Conservation (phyloP, 2,113 vertebrate species). For the Hippopotamus amphibius region DNA sequence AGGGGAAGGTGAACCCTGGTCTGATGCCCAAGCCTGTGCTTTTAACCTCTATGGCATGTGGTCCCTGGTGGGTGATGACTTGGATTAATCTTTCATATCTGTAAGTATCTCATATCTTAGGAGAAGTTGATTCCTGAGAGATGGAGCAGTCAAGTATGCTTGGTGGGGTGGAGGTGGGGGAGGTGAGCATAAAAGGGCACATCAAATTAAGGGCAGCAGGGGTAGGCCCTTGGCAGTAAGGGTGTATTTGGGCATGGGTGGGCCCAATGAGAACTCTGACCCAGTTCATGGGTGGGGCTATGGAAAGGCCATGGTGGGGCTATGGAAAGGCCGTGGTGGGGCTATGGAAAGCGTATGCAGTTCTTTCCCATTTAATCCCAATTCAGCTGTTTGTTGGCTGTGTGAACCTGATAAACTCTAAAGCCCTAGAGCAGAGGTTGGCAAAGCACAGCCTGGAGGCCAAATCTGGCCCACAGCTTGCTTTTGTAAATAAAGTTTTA, state of each 20-base stretch:
- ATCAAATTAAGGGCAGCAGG: background rate
- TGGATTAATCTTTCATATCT: background rate
- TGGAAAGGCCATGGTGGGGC: no score
- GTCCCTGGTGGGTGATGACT: background rate
- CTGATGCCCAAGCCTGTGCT: no score
- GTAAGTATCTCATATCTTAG: background rate
- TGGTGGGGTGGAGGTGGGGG: background rate
- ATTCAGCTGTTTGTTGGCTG: background rate
- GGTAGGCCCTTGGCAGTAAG: background rate
- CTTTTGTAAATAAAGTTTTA: slow-evolving; percentile 60
- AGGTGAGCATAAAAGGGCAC: background rate
- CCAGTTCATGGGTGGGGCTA: no score
- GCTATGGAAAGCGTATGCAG: background rate
- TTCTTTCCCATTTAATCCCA: background rate
- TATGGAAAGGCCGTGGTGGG: background rate
- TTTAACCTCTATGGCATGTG: background rate
- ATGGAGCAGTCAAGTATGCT: background rate
- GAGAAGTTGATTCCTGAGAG: background rate
- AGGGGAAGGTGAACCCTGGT: background rate
- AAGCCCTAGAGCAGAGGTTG: background rate
- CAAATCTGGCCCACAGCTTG: background rate
- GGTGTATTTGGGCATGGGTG: background rate
- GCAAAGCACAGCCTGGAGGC: background rate
- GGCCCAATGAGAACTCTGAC: background rate
- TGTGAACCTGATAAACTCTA: background rate